These are phyloP conservation scores for Drosophila histrio DNA, from an alignment of 2,888 invertebrate genomes.

Conservation along the genomic window DNA sequence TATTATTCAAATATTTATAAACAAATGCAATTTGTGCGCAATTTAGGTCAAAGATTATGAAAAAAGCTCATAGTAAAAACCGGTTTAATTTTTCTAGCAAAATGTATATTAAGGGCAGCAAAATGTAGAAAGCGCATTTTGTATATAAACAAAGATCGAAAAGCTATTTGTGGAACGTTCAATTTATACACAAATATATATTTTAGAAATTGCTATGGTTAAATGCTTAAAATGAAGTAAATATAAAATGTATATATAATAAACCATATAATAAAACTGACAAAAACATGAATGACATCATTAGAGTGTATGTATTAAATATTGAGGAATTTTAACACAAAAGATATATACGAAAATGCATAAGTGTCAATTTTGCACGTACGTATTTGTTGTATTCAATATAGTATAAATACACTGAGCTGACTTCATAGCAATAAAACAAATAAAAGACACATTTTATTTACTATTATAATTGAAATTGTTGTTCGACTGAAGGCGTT, in stretches of 20 bases:
- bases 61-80: conserved; percentile 19
- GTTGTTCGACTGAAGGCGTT: conserved; percentile 50
- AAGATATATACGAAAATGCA: background rate
- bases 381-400: no score
- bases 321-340: background rate
- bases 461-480: conserved; percentile 1
- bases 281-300: background rate
- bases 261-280: background rate
- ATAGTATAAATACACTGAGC: conserved; percentile 21
- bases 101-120: background rate
- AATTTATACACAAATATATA: background rate
- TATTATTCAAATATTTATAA: background rate
- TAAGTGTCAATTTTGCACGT: conserved; percentile 29
- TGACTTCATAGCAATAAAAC: conserved; percentile 62
- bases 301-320: background rate
- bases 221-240: no score
- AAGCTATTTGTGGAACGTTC: background rate
- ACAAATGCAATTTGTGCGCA: conserved; percentile 7
- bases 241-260: no score
- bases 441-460: conserved; percentile 12
- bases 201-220: no score
- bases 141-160: background rate
- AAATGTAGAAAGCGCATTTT: background rate
- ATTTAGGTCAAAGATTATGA: conserved; percentile 15
- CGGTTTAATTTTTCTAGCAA: conserved; percentile 12